These are phyloP conservation scores for Helicoverpa assulta DNA, from an alignment of 2,888 invertebrate species.

Conservation along the genomic window DNA sequence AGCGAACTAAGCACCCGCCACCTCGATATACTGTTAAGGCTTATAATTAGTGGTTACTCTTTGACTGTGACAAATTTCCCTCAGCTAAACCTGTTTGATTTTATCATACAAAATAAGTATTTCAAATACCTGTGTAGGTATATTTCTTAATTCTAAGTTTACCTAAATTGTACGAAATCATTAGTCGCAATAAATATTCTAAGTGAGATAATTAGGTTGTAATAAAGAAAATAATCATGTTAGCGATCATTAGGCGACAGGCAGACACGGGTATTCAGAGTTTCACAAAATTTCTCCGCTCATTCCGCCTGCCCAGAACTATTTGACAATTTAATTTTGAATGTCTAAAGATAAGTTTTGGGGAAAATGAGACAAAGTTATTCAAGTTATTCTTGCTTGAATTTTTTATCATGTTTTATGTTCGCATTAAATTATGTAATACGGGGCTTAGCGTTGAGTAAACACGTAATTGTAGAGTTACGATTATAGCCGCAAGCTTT, in stretches of 20 bases:
- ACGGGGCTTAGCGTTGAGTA: background rate
- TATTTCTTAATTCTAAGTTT: constrained; percentile 37
- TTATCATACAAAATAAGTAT: constrained; percentile 10
- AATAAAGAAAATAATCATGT: constrained; percentile 35
- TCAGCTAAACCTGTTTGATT: background rate
- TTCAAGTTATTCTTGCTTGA: constrained; percentile 16
- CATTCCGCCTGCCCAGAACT: constrained; percentile 41
- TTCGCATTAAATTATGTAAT: constrained; percentile 21
- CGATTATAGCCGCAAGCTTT: background rate
- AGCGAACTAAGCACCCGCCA: constrained; percentile 15
- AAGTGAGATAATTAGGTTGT: constrained; percentile 35
- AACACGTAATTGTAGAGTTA: background rate
- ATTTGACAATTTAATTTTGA: constrained; percentile 61
- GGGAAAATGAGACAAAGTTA: constrained; percentile 15
- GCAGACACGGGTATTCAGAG: constrained; percentile 5
- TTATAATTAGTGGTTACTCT: constrained; percentile 27
- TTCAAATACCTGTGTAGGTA: background rate
- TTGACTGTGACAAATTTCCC: constrained; percentile 16
- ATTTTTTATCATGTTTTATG: constrained; percentile 25
- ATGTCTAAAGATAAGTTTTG: constrained; percentile 39
- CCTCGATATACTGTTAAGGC: constrained; percentile 18
- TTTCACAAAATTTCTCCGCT: constrained; percentile 23
- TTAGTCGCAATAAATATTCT: constrained; percentile 23
- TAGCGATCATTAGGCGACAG: constrained; percentile 34
- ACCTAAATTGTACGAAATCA: constrained; percentile 1